A percentile compares a stretch with the other conserved stretches of the same genome.
phyloP scores from a whole-genome alignment of 2,113 vertebrate genomes.

The Semicossyphus pulcher region DNA sequence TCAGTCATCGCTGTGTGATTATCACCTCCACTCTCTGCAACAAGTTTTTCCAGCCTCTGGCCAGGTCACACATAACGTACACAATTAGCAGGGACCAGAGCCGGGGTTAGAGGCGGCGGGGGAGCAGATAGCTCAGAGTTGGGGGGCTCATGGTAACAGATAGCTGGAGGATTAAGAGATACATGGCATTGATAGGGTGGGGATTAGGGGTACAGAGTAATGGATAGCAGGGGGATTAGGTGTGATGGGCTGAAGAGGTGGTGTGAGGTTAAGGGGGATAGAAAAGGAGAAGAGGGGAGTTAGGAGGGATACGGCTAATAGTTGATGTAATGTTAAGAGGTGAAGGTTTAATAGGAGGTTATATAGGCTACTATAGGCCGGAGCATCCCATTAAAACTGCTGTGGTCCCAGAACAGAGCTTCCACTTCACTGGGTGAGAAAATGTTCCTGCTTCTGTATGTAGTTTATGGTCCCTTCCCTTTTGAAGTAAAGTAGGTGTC shows the following conservation, averaged over 20 bases:
- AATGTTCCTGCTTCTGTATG: too few relatives aligned
- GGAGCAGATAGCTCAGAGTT: neutral
- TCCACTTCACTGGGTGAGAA: too few relatives aligned
- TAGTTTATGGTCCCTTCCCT: too few relatives aligned
- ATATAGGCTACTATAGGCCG: neutral
- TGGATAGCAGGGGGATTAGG: constrained; percentile 58
- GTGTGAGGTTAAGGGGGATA: constrained; percentile 18
- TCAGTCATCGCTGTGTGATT: constrained; percentile 54
- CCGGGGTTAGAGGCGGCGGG: neutral
- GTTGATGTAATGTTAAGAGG: constrained; percentile 1
- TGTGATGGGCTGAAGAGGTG: constrained; percentile 26
- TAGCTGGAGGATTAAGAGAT: constrained; percentile 39
- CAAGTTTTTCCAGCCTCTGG: constrained; percentile 29
- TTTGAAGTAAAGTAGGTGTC: too few relatives aligned
- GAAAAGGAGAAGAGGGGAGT: constrained; percentile 2
- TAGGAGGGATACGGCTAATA: constrained; percentile 29
- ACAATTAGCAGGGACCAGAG: constrained; percentile 50
- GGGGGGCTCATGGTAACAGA: constrained; percentile 38
- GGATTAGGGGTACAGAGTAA: constrained; percentile 63
- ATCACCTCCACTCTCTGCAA: constrained; percentile 22
- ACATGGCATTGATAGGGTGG: constrained; percentile 48
- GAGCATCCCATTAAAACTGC: neutral
- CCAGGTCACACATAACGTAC: constrained; percentile 25
- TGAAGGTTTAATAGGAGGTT: constrained; percentile 19
- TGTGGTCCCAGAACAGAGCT: too few relatives aligned